phyloP scores from a whole-genome alignment of 1,140 invertebrate species.

The Chionoecetes opilio region DNA sequence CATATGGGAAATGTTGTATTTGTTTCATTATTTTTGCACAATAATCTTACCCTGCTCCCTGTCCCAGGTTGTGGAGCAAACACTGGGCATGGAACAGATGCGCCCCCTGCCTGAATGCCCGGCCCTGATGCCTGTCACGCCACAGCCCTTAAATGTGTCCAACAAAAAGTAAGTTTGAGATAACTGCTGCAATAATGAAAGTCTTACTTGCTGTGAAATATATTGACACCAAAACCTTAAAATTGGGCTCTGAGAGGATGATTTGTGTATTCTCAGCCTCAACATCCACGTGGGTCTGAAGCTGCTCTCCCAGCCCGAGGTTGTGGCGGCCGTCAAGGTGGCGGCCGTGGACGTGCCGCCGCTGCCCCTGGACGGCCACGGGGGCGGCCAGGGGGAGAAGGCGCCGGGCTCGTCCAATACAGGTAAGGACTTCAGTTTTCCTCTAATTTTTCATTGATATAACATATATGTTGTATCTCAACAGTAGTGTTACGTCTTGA shows the following conservation, averaged over 20 bases:
- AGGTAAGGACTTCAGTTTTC: not conserved
- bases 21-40: too few relatives aligned
- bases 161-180: constrained; percentile 77
- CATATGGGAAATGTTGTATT: too few relatives aligned
- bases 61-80: constrained; percentile 78
- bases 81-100: constrained; percentile 79
- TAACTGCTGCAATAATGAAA: not conserved
- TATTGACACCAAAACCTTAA: not conserved
- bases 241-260: not conserved
- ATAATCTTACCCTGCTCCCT: not conserved
- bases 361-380: constrained; percentile 57
- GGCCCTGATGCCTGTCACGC: constrained; percentile 66
- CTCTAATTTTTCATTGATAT: not conserved
- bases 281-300: constrained; percentile 81
- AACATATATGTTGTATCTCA: not conserved
- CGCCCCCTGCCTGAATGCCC: constrained; percentile 80
- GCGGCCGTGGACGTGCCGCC: constrained; percentile 72
- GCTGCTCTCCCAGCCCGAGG: constrained; percentile 79
- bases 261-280: constrained; percentile 58
- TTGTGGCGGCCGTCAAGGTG: constrained; percentile 69
- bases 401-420: constrained; percentile 11
- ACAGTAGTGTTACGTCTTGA: too few relatives aligned
- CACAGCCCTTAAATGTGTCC: constrained; percentile 80
- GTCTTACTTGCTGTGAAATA: not conserved
- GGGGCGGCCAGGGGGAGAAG: constrained; percentile 46